Percentiles rank a stretch among this genome's conserved stretches.
These are phyloP conservation scores for Linepithema humile DNA, from an alignment of 1,140 invertebrate species.

Conservation along the genomic window DNA sequence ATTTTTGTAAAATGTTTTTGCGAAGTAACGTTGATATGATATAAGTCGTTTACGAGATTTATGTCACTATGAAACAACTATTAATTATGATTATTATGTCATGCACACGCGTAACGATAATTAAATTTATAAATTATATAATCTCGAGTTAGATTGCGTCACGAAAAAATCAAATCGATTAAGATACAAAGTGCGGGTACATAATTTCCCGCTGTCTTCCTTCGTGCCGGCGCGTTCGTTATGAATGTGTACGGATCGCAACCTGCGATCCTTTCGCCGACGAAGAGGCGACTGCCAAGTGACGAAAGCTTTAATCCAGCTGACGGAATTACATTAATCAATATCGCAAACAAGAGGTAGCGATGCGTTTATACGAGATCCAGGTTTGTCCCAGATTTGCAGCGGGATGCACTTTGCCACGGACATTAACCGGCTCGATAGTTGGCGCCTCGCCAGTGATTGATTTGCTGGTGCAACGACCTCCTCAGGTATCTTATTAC, in stretches of 20 bases:
- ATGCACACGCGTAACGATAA: not conserved
- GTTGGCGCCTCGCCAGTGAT: conserved; percentile 7
- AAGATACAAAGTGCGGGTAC: not conserved
- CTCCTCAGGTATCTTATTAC: not conserved
- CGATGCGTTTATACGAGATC: not conserved
- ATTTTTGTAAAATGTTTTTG: not conserved
- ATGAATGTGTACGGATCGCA: not conserved
- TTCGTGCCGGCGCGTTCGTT: not conserved
- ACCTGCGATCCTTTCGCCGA: not conserved
- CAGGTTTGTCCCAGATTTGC: conserved; percentile 3
- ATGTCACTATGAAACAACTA: not conserved
- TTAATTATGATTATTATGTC: too few species aligned
- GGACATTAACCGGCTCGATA: conserved; percentile 11
- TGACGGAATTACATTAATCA: conserved; percentile 10
- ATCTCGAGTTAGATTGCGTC: too few species aligned
- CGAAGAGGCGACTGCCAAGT: not conserved
- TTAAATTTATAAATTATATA: not conserved
- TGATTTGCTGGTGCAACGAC: conserved; percentile 19
- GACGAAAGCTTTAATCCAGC: conserved; percentile 6
- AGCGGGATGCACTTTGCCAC: not conserved
- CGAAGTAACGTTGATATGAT: not conserved
- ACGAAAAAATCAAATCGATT: not conserved
- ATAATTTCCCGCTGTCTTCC: not conserved
- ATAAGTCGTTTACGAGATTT: not conserved
- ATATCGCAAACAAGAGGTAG: not conserved